Evolutionary conservation across 2,888 invertebrate genomes (phyloP).

Genomic region (Allacma fusca): DNA sequence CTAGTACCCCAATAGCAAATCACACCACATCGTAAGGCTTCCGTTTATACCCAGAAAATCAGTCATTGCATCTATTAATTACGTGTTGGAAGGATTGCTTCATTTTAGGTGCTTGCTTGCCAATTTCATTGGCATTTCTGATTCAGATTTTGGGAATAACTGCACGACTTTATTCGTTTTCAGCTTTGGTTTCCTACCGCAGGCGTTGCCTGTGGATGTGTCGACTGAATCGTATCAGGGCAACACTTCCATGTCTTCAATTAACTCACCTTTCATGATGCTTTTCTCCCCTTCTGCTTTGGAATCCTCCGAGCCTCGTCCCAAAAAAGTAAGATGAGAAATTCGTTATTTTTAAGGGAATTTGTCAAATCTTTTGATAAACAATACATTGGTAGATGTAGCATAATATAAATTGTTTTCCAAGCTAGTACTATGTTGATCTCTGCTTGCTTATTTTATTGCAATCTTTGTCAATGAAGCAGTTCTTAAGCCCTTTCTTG

Average conservation of each 20-base stretch:
- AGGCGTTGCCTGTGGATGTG: slow-evolving; percentile 47
- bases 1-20: slow-evolving; percentile 49
- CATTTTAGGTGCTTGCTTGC: too few species aligned
- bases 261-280: slow-evolving; percentile 52
- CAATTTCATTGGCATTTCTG: too few species aligned
- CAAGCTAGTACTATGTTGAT: too few species aligned
- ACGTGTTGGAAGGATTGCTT: too few species aligned
- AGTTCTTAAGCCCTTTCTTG: too few species aligned
- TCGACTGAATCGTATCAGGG: slow-evolving; percentile 45
- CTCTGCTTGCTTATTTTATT: too few species aligned
- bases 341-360: background rate
- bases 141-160: too few species aligned
- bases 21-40: slow-evolving; percentile 48
- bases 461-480: too few species aligned
- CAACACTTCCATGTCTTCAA: slow-evolving; percentile 38
- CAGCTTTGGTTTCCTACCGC: slow-evolving; percentile 48
- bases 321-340: slow-evolving; percentile 52
- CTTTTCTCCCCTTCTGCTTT: slow-evolving; percentile 43
- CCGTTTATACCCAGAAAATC: too few species aligned
- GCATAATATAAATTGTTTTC: too few species aligned
- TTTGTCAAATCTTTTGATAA: background rate
- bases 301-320: slow-evolving; percentile 49
- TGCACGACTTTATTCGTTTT: too few species aligned
- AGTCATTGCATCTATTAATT: too few species aligned
- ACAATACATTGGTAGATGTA: background rate